Conservation (phyloP, 2,113 vertebrate genomes). For the Rattus norvegicus region DNA sequence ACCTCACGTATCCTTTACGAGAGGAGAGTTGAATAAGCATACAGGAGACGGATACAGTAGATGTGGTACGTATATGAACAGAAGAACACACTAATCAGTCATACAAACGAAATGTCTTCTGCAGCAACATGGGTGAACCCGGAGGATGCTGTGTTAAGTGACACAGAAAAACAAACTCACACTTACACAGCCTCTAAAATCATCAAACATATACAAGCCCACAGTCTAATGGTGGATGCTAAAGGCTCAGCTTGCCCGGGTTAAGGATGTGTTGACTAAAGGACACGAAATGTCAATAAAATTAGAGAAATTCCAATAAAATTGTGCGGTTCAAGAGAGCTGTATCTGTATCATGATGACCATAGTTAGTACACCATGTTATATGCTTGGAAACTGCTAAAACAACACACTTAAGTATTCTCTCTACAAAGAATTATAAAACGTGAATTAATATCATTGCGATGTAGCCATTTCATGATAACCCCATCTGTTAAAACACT, state of each 20-base stretch:
- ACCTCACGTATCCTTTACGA: not conserved
- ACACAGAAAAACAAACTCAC: not conserved
- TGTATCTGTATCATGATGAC: not conserved
- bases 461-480: not conserved
- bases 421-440: not conserved
- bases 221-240: not conserved
- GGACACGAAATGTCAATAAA: not conserved
- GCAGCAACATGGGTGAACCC: not conserved
- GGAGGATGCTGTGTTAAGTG: too few species aligned
- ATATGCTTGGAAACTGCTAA: not conserved
- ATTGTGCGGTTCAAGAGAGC: not conserved
- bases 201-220: not conserved
- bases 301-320: not conserved
- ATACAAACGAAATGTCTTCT: too few species aligned
- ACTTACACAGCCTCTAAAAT: not conserved
- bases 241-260: not conserved
- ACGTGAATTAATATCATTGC: not conserved
- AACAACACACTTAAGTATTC: not conserved
- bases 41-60: not conserved
- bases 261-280: not conserved
- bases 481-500: not conserved
- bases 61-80: not conserved
- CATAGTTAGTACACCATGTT: not conserved
- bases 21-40: too few species aligned
- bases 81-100: not conserved